phyloP scores from a whole-genome alignment of 1,140 invertebrate genomes.

The Acarapis woodi region DNA sequence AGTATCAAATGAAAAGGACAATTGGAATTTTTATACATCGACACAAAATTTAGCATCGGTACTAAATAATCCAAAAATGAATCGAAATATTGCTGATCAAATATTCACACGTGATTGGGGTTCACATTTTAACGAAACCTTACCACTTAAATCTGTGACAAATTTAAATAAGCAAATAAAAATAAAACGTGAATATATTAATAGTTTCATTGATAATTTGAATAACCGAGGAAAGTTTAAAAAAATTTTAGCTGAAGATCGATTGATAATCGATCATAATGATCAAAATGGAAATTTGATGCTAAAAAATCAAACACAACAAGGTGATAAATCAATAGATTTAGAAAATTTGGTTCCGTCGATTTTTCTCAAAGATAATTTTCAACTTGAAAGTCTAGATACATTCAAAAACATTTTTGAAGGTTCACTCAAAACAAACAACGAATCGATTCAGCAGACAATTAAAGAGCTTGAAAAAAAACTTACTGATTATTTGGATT shows the following conservation, averaged over 20 bases:
- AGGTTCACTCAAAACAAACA: background rate
- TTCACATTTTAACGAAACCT: conserved; percentile 58
- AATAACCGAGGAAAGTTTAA: conserved; percentile 20
- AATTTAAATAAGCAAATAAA: background rate
- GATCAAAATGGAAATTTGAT: too few relatives aligned
- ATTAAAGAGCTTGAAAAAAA: conserved; percentile 15
- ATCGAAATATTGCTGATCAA: conserved; percentile 29
- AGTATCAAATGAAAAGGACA: too few relatives aligned
- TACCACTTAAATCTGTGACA: conserved; percentile 30
- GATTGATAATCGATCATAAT: too few relatives aligned
- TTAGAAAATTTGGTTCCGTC: background rate
- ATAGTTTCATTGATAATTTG: too few relatives aligned
- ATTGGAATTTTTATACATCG: conserved; percentile 27
- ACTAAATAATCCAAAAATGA: conserved; percentile 70
- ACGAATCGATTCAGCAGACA: background rate
- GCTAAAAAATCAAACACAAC: background rate
- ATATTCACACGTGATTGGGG: conserved; percentile 97
- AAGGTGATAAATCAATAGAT: background rate
- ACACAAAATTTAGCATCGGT: conserved; percentile 83
- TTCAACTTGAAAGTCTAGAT: background rate
- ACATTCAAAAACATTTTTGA: background rate
- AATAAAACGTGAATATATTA: background rate
- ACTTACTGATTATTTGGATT: conserved; percentile 78
- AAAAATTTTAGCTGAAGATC: conserved; percentile 20
- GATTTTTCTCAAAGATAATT: background rate